Evolutionary conservation across 2,113 vertebrate species (phyloP).

Genomic region (Oceanites oceanicus): DNA sequence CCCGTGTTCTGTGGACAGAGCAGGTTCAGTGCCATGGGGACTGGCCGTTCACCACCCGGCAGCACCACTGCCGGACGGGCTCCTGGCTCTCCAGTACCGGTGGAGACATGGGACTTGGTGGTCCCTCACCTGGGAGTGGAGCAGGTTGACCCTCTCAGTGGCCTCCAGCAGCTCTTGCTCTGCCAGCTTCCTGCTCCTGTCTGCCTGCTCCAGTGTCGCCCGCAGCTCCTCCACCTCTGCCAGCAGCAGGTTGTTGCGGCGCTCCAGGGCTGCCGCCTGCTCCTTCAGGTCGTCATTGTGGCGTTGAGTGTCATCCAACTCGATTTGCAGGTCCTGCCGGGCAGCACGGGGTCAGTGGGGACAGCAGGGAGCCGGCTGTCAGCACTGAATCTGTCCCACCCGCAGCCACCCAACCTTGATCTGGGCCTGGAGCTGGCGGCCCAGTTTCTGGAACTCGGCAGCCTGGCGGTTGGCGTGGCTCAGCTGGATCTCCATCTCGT

Average conservation of each 20-base stretch:
- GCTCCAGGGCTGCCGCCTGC: conserved; percentile 84
- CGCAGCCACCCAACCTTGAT: conserved; percentile 75
- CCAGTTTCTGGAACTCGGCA: conserved; percentile 83
- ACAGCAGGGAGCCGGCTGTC: background rate
- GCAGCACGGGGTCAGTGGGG: background rate
- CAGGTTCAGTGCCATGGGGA: background rate
- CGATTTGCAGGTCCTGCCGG: conserved; percentile 84
- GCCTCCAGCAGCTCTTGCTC: conserved; percentile 90
- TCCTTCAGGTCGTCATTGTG: conserved; percentile 86
- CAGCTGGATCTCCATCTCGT: conserved; percentile 92
- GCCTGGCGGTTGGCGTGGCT: conserved; percentile 88
- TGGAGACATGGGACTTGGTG: accelerated
- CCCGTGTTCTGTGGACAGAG: conserved; percentile 81
- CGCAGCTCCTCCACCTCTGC: conserved; percentile 88
- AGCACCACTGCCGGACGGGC: accelerated
- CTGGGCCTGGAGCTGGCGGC: conserved; percentile 85
- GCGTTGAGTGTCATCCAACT: conserved; percentile 85
- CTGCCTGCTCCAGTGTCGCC: conserved; percentile 83
- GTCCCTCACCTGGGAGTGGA: conserved; percentile 85
- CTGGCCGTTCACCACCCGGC: accelerated
- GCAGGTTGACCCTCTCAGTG: conserved; percentile 86
- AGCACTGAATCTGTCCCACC: background rate
- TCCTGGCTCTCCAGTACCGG: background rate
- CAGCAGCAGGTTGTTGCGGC: conserved; percentile 81
- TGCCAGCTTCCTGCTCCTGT: conserved; percentile 85